Percentiles rank a stretch among this genome's conserved stretches.
Evolutionary conservation across 1,140 invertebrate species (phyloP).

Genomic region (Macrosteles quadrilineatus): DNA sequence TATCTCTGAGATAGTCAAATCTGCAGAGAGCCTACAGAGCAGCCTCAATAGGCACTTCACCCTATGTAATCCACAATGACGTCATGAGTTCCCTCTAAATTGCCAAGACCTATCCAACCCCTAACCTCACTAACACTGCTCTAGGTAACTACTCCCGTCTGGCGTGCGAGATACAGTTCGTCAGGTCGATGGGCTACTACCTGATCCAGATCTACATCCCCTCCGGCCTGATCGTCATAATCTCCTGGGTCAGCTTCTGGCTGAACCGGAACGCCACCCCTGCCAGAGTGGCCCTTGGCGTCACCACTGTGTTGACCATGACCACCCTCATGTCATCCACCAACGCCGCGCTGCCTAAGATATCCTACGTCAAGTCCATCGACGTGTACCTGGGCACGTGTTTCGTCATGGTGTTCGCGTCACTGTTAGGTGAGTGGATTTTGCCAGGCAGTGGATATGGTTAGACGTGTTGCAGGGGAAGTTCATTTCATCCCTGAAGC

Average conservation of each 20-base stretch:
- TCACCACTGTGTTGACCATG: conserved; percentile 98
- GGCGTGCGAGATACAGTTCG: conserved; percentile 97
- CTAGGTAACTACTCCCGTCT: conserved; percentile 97
- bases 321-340: conserved; percentile 98
- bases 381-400: conserved; percentile 97
- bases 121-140: conserved; percentile 33
- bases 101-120: background rate
- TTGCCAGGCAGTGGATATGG: no score
- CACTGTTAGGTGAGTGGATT: conserved; percentile 87
- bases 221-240: conserved; percentile 97
- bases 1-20: no score
- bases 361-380: conserved; percentile 98
- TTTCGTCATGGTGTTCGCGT: conserved; percentile 97
- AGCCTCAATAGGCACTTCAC: no score
- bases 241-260: conserved; percentile 98
- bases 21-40: no score
- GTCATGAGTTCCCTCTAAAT: no score
- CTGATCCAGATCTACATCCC: conserved; percentile 99
- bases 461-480: no score
- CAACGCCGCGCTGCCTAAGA: conserved; percentile 96
- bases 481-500: no score
- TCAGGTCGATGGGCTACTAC: conserved; percentile 98
- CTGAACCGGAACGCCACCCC: conserved; percentile 94
- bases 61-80: no score
- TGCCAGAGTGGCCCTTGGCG: conserved; percentile 92